Evolutionary conservation across 2,797 vertebrate species (phyloP).

Genomic region (Selene dorsalis): DNA sequence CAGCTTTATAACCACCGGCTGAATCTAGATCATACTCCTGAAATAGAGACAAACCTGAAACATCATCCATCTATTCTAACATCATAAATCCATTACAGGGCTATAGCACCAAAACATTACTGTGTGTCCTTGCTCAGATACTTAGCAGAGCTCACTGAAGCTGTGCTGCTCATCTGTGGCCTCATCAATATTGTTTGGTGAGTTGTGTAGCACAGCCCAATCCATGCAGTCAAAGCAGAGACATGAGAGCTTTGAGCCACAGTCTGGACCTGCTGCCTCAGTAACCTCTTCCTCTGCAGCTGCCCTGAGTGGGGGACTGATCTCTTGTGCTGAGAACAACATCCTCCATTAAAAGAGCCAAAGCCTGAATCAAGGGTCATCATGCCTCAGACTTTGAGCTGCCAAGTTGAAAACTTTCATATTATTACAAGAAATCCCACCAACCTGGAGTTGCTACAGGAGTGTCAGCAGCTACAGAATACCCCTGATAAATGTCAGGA

Average conservation of each 20-base stretch:
- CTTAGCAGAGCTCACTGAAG: slow-evolving; percentile 25
- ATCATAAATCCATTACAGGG: slow-evolving; percentile 17
- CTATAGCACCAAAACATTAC: slow-evolving; percentile 9
- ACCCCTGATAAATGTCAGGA: slow-evolving; percentile 38
- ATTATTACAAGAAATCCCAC: slow-evolving; percentile 34
- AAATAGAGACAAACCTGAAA: slow-evolving; percentile 34
- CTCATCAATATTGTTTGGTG: slow-evolving; percentile 62
- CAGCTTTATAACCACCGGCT: background rate
- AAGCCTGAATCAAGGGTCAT: slow-evolving; percentile 53
- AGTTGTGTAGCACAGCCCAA: slow-evolving; percentile 27
- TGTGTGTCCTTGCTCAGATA: slow-evolving; percentile 39
- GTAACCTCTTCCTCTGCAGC: slow-evolving; percentile 42
- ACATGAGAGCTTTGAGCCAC: slow-evolving; percentile 63
- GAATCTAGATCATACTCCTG: background rate
- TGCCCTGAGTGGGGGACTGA: slow-evolving; percentile 29
- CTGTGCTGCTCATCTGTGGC: slow-evolving; percentile 23
- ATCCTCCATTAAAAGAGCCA: slow-evolving; percentile 48
- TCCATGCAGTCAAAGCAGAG: slow-evolving; percentile 50
- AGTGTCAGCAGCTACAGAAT: slow-evolving; percentile 31
- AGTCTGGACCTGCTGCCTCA: slow-evolving; percentile 52
- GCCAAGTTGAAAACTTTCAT: slow-evolving; percentile 26
- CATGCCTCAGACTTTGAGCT: slow-evolving; percentile 17
- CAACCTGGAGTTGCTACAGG: slow-evolving; percentile 23
- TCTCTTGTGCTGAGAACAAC: slow-evolving; percentile 43
- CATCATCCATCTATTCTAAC: slow-evolving; percentile 2